Conservation (phyloP, 1,140 invertebrate genomes). For the Eupeodes corollae region DNA sequence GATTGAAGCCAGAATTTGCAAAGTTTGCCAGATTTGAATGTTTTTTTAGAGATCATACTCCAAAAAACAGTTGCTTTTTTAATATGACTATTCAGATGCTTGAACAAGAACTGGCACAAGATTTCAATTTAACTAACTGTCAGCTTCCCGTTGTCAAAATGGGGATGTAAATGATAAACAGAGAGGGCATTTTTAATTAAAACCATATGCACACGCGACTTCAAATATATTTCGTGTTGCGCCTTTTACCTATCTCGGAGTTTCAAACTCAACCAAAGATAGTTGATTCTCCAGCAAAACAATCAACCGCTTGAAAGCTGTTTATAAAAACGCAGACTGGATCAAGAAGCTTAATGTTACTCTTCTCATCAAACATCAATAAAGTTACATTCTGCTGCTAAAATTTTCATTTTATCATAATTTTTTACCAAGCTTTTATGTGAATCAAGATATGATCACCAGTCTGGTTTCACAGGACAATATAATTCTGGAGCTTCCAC, state of each 20-base stretch:
- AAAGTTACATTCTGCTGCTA: neutral
- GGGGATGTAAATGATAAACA: neutral
- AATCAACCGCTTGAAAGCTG: neutral
- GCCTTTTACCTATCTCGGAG: too few relatives aligned
- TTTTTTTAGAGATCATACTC: too few relatives aligned
- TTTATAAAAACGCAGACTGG: neutral
- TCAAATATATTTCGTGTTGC: too few relatives aligned
- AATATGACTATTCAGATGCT: too few relatives aligned
- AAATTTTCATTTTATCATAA: neutral
- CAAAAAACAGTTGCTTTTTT: too few relatives aligned
- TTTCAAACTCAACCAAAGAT: neutral
- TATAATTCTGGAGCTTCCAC: neutral
- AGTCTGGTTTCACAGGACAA: neutral
- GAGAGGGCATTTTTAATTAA: too few relatives aligned
- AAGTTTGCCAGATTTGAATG: too few relatives aligned
- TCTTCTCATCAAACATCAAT: neutral
- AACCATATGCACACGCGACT: neutral
- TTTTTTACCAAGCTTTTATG: neutral
- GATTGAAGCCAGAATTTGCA: too few relatives aligned
- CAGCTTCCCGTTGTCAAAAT: neutral
- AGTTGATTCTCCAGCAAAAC: neutral
- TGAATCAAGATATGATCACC: neutral
- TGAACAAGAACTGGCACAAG: too few relatives aligned
- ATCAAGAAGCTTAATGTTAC: too few relatives aligned
- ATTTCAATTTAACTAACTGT: neutral